Base-by-base conservation (phyloP, 1,140 invertebrate species). In the Panagrolaimus sp. region DNA sequence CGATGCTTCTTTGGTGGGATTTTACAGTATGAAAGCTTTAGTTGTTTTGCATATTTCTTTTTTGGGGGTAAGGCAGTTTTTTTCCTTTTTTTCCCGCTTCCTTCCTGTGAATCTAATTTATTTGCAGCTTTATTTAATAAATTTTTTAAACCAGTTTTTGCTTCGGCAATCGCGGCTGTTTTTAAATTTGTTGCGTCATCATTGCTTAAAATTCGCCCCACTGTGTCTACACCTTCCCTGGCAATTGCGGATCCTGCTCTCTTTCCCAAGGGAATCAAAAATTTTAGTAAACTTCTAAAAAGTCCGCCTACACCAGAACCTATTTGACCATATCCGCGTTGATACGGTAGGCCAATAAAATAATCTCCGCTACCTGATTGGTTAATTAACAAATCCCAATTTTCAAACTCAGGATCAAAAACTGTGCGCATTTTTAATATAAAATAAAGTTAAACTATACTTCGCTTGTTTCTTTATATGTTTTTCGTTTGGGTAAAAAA, bases 251-350 rank as follows among this genome's bases (percentile, higher is more conserved):
- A 46, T 10, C 45, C 45, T 10, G 45, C 45, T 10, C 45, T 46
- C n/a, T 46, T 46, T 10, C 45, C 45, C n/a, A 46, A 46, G 10
- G 45, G 45, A 10, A 46, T 46, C n/a, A 46, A 46, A 46, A 10
- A 46, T n/a, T 46, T 46, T n/a, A 46, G 10, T 46, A 46, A 10
- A 46, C 45, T 46, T 46, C n/a, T 46, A n/a, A 46, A 46, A 46
- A 46, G 10, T 10, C 10, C 45, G 10, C 45, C 45, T 10, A 46
- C n/a, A 10, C 45, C 45, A 10, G 45, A 46, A 10, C 45, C 45
- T 46, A 10, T 46, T 46, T n/a, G n/a, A n/a, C n/a, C n/a, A n/a
- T n/a, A n/a, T n/a, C n/a, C n/a, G n/a, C n/a, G n/a, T n/a, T 46
- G 45, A 46, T 46, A 46, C n/a, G 10, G 45, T n/a, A 46, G 10